Percentiles rank a stretch among this genome's conserved stretches.
These are phyloP conservation scores for Parotocinclus haroldoi DNA, from an alignment of 2,797 vertebrate species.

Conservation along the genomic window DNA sequence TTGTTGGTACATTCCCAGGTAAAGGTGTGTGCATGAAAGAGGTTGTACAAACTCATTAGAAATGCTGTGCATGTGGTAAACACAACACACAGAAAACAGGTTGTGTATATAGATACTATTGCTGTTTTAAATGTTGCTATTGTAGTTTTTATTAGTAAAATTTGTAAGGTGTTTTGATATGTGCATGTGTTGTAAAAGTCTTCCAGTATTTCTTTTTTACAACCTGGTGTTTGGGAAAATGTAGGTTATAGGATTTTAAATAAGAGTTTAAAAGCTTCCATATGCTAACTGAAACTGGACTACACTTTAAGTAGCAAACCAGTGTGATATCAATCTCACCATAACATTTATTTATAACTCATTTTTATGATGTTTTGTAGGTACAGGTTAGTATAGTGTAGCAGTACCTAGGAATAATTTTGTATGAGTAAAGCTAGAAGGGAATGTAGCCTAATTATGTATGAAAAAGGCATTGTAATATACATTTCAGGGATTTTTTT, in stretches of 20 bases:
- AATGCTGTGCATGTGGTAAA: constrained; percentile 22
- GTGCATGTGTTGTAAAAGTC: constrained; percentile 73
- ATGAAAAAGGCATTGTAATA: constrained; percentile 50
- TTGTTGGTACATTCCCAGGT: not conserved
- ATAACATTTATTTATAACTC: no score
- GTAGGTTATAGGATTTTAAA: constrained; percentile 41
- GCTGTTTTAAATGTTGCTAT: constrained; percentile 54
- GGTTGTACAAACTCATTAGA: constrained; percentile 13
- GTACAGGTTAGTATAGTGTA: constrained; percentile 46
- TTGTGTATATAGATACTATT: constrained; percentile 45
- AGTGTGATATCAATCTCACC: constrained; percentile 12
- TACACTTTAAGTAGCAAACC: constrained; percentile 22
- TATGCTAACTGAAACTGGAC: constrained; percentile 16
- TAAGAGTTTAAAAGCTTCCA: constrained; percentile 28
- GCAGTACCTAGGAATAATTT: constrained; percentile 41
- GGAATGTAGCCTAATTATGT: constrained; percentile 44
- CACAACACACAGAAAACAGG: constrained; percentile 49
- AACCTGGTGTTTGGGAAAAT: constrained; percentile 55
- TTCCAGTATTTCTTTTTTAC: constrained; percentile 65
- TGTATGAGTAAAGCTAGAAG: constrained; percentile 40
- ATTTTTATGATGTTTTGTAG: constrained; percentile 26
- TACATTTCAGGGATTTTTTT: constrained; percentile 70
- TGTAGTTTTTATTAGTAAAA: constrained; percentile 53
- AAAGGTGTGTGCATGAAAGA: no score
- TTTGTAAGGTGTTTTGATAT: constrained; percentile 63